These are phyloP conservation scores for Lasioglossum vierecki DNA, from an alignment of 2,888 invertebrate species.

Conservation along the genomic window DNA sequence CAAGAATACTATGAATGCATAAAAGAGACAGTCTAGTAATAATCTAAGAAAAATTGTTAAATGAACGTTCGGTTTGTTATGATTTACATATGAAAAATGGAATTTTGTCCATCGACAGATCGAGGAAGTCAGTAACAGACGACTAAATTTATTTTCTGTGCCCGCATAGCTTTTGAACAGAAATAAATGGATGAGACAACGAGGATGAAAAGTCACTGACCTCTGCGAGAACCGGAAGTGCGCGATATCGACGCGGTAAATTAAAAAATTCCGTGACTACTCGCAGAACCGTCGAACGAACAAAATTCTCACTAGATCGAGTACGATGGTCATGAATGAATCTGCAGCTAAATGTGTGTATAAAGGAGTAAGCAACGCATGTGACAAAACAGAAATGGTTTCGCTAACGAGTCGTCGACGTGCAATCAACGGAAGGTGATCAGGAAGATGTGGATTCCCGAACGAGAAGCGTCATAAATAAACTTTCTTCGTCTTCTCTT, in stretches of 20 bases:
- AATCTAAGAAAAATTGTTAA: not conserved
- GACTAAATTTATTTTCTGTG: constrained; percentile 25
- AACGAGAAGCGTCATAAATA: constrained; percentile 26
- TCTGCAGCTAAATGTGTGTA: not conserved
- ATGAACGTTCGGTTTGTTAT: not conserved
- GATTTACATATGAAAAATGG: constrained; percentile 2
- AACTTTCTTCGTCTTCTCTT: constrained; percentile 2
- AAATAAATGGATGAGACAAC: constrained; percentile 20
- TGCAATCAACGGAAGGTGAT: constrained; percentile 55
- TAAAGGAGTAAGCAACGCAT: constrained; percentile 1
- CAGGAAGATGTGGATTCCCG: constrained; percentile 47
- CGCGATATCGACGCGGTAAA: not conserved
- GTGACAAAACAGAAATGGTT: constrained; percentile 12
- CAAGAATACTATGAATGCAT: not conserved
- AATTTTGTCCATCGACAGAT: not conserved
- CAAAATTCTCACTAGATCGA: not conserved
- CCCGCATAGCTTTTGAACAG: constrained; percentile 42
- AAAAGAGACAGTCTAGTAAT: not conserved
- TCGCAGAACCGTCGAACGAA: not conserved
- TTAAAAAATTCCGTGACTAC: not conserved
- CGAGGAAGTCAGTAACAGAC: constrained; percentile 33
- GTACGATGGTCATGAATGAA: not conserved
- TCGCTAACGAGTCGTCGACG: constrained; percentile 39
- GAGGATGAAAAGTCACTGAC: constrained; percentile 18
- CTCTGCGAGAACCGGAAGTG: constrained; percentile 6